Evolutionary conservation across 2,113 vertebrate genomes (phyloP).

Genomic region (Oryzias javanicus): DNA sequence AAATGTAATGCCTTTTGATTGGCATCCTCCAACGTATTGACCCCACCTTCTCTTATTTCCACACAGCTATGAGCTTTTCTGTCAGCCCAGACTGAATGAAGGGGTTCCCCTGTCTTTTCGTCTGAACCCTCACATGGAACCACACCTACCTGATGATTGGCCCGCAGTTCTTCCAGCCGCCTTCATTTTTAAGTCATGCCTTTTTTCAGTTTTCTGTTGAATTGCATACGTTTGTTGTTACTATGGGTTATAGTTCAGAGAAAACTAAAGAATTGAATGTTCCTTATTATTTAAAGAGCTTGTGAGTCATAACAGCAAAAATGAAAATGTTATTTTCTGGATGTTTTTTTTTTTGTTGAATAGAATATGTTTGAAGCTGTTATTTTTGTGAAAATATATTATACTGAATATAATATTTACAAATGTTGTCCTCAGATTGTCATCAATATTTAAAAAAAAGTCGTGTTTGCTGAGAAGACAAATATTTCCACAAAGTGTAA

Average conservation of each 20-base stretch:
- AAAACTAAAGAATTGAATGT: constrained; percentile 21
- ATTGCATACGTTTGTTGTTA: neutral
- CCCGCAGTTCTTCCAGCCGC: constrained; percentile 40
- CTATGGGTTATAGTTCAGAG: constrained; percentile 23
- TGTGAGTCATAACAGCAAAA: constrained; percentile 12
- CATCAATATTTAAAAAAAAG: constrained; percentile 19
- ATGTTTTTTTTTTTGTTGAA: constrained; percentile 19
- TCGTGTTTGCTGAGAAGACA: constrained; percentile 19
- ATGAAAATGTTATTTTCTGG: constrained; percentile 11
- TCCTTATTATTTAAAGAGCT: constrained; percentile 44
- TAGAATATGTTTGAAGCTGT: constrained; percentile 1
- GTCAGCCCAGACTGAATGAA: neutral
- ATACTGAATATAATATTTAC: constrained; percentile 24
- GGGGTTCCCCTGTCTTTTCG: constrained; percentile 3
- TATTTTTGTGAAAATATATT: constrained; percentile 23
- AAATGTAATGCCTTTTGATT: no score
- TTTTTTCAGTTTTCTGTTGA: constrained; percentile 12
- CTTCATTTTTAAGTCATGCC: constrained; percentile 23
- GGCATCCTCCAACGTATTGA: no score
- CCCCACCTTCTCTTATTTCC: no score
- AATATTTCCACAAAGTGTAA: constrained; percentile 24
- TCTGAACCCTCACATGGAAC: constrained; percentile 42
- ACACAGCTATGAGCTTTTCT: no score
- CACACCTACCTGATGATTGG: constrained; percentile 27
- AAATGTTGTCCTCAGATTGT: constrained; percentile 27